A percentile compares a stretch with the other conserved stretches of the same genome.
Evolutionary conservation across 2,888 invertebrate species (phyloP).

Genomic region (Linnaemya vulpina): DNA sequence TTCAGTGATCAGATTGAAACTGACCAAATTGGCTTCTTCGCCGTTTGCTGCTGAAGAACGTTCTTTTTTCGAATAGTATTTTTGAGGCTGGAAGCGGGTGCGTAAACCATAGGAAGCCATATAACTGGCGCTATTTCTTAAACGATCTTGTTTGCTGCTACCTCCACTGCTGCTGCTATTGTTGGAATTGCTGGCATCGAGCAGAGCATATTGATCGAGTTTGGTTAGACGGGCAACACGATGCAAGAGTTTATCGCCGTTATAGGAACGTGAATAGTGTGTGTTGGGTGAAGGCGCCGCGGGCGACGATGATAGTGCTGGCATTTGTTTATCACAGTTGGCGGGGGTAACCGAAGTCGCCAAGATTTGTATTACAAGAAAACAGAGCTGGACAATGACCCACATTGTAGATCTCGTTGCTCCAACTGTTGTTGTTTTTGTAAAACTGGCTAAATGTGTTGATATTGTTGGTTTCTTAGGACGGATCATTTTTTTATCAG

Average conservation of each 20-base stretch:
- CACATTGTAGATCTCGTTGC: conserved; percentile 54
- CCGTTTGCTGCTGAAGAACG: neutral
- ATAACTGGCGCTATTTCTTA: conserved; percentile 51
- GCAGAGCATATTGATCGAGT: conserved; percentile 45
- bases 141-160: conserved; percentile 26
- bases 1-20: conserved; percentile 69
- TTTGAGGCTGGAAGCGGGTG: conserved; percentile 70
- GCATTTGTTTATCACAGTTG: conserved; percentile 66
- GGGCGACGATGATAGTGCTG: conserved; percentile 38
- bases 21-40: conserved; percentile 57
- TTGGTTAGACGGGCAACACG: conserved; percentile 61
- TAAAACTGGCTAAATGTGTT: conserved; percentile 34
- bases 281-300: conserved; percentile 12
- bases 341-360: conserved; percentile 60
- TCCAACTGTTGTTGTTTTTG: conserved; percentile 4
- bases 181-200: conserved; percentile 6
- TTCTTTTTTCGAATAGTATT: conserved; percentile 67
- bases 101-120: conserved; percentile 71
- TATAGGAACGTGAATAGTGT: conserved; percentile 13
- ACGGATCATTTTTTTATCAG: conserved; percentile 65
- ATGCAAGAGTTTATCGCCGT: conserved; percentile 65
- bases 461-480: conserved; percentile 44
- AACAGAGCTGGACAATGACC: conserved; percentile 70
- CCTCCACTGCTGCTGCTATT: conserved; percentile 37
- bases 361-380: conserved; percentile 68